Evolutionary conservation across 2,797 vertebrate genomes (phyloP), one percentile per base, ranked within the genome.

Genomic region (Aphelocoma californica): DNA sequence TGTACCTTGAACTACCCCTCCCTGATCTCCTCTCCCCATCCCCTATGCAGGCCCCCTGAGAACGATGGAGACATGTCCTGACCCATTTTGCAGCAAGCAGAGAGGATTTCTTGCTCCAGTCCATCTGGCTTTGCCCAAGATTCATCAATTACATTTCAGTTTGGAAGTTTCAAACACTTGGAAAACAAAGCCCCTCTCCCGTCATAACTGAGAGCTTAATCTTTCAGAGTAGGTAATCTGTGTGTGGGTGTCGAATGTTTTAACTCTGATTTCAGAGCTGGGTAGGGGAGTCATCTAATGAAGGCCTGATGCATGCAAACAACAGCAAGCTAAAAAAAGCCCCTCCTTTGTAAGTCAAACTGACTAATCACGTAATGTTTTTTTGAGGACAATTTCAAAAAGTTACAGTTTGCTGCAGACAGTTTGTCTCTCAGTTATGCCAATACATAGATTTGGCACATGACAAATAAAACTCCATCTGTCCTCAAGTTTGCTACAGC

Each of bases 351-450:
- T 65, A 85, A 94, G 36, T 78, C 75, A 65, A 81, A 88, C 47
- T 38, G 51, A 69, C 54, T 83, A 79, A 93, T 83, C 87, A 81
- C 75, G 54, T 48, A 26, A 56, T 50, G 82, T 84, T 90, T 80
- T 91, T 93, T 54, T 1, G 40, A 94, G 73, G 77, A 88, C 72
- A 86, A 80, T 86, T 93, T 47, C n/a, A 84, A 38, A 91, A 94
- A 90, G 77, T 94, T 92, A 57, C 60, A 84, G 75, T 73, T 90
- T 86, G 47, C 58, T 91, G 85, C 82, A 90, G 87, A 94, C 81
- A 74, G 74, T 93, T 51, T 91, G 86, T 71, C 42, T 88, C 88
- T 82, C 83, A 65, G 2, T 82, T 90, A 87, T 1, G 3, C 90
- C 93, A 74, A 62, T 81, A 85, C 86, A 71, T 0, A 83, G 71